These are phyloP conservation scores for Nezara viridula DNA, from an alignment of 2,888 invertebrate species.

Conservation along the genomic window DNA sequence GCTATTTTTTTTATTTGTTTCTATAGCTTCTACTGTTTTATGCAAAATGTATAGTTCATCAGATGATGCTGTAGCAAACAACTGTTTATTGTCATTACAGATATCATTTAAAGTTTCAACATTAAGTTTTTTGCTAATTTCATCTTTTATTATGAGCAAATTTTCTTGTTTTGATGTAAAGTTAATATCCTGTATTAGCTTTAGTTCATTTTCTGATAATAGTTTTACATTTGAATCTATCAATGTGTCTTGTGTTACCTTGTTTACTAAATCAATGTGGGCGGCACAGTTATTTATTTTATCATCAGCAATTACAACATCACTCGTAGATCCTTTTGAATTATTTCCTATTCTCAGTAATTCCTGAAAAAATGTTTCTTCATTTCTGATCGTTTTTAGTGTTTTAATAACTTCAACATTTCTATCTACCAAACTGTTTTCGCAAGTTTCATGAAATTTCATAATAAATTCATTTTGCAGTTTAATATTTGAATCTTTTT, in stretches of 20 bases:
- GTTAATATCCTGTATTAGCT: background rate
- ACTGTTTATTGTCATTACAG: background rate
- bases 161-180: background rate
- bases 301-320: background rate
- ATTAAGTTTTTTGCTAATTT: background rate
- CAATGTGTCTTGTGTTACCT: background rate
- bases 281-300: background rate
- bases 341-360: background rate
- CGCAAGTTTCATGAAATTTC: background rate
- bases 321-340: background rate
- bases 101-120: background rate
- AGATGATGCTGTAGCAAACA: background rate
- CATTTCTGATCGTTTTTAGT: background rate
- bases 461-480: constrained; percentile 1
- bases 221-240: background rate
- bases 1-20: background rate
- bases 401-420: background rate
- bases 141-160: background rate
- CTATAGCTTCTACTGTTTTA: constrained; percentile 9
- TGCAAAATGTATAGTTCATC: constrained; percentile 28
- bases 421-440: background rate
- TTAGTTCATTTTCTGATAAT: background rate
- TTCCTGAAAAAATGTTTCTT: constrained; percentile 21
- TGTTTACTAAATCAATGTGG: background rate
- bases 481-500: background rate